Percentiles rank a stretch among this genome's conserved stretches.
These are phyloP conservation scores for Hydropsyche betteni DNA, from an alignment of 2,888 invertebrate species.

Conservation along the genomic window DNA sequence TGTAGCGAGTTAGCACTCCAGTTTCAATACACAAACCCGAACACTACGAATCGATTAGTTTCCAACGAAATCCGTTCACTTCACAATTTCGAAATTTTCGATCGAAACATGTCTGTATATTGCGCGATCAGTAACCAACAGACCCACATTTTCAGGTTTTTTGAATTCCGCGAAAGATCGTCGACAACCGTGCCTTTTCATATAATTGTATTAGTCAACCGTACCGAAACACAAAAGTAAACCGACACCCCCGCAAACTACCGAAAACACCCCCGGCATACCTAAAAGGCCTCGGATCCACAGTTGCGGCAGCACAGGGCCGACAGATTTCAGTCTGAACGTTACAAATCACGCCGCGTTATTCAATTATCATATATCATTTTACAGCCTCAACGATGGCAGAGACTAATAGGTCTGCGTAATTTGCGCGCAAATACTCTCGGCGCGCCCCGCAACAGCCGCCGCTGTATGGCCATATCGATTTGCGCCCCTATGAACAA, in stretches of 20 bases:
- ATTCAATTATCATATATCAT: constrained; percentile 50
- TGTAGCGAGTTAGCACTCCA: no score
- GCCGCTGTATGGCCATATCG: constrained; percentile 17
- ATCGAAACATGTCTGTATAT: no score
- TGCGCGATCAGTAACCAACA: no score
- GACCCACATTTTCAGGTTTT: no score
- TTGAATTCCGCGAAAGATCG: no score
- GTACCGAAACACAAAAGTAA: background rate
- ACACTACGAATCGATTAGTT: no score
- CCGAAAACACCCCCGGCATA: background rate
- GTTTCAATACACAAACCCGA: no score
- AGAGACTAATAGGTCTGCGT: constrained; percentile 48
- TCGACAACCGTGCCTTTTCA: no score
- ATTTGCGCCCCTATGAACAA: constrained; percentile 5
- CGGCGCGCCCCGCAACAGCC: constrained; percentile 10
- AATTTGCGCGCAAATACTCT: constrained; percentile 47
- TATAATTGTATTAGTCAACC: no score
- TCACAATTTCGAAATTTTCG: no score
- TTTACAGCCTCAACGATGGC: constrained; percentile 43
- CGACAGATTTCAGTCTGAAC: constrained; percentile 35
- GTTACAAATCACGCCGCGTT: constrained; percentile 44
- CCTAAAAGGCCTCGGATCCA: background rate
- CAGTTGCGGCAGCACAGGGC: constrained; percentile 21
- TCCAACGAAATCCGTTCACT: no score
- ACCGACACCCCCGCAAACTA: background rate